Evolutionary conservation across 1,140 invertebrate genomes (phyloP), one percentile per base, ranked within the genome.

Genomic region (Muscidifurax raptorellus): DNA sequence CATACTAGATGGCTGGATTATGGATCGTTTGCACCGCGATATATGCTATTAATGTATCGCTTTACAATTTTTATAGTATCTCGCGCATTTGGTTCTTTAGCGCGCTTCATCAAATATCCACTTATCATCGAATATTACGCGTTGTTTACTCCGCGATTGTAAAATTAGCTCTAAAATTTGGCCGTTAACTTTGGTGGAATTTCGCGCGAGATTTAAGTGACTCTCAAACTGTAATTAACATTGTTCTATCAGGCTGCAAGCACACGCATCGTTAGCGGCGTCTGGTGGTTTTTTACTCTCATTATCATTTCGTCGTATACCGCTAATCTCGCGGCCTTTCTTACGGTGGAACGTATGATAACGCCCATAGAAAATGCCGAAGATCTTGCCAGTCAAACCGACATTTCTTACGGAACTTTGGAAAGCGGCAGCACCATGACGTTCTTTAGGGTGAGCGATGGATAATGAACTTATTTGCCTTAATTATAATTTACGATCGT

Each of bases 211-310:
- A 9, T 40, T 40, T 40, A 40, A 40, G 10, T 40, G 36, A 40
- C 36, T 40, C 36, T 40, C 36, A 40, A 40, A 40, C 36, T 40
- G 36, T 40, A 40, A 40, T 40, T 40, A 52, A 78, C 27, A 28
- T 27, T 32, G 64, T 52, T 69, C 12, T 15, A 44, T 44, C 87
- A 95, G 95, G 95, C 96, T 13, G 95, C 95, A 15, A 96, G 96
- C 9, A 97, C 96, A 2, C 90, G 96, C 44, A 95, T 97, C 72
- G 95, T 97, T 1, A 95, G 96, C 52, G 95, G 96, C 10, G 96
- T 97, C 82, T 98, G 97, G 97, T 98, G 97, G 97, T 97, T 98
- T 88, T 98, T 98, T 90, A 97, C 97, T 0, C 93, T 98, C 1
- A 97, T 98, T 80, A 97, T 98, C 77, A 97, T 98, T 66, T 97